Evolutionary conservation across 2,888 invertebrate genomes (phyloP), one percentile per base, ranked within the genome.

Genomic region (Dioctria linearis): DNA sequence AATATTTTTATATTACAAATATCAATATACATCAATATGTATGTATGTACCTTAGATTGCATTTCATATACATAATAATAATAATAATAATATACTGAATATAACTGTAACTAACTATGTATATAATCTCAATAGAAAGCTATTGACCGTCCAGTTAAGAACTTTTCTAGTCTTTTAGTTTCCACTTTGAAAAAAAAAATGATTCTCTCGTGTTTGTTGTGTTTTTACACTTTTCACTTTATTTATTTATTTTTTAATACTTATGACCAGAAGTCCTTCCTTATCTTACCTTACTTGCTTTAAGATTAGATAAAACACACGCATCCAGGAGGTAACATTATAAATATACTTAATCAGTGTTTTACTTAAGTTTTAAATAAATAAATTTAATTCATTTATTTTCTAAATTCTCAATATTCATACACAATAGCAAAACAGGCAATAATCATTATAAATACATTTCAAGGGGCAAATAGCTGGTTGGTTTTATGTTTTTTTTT

Each of bases 81-180:
- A 25, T 25, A 25, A 25, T 25, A 25, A 25, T 75, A 75, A 75
- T 75, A 61, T 75, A 75, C 46, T 57, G 75, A 75, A 59, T 25
- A 25, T 59, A 75, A 75, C 75, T 75, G 75, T 75, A 75, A 75
- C 75, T 59, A 61, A 75, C 75, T 59, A 61, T n/a, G n/a, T n/a
- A n/a, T 75, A 59, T 75, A 75, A 75, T 61, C 57, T 59, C 59
- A 75, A 75, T 75, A 75, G 61, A 75, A 75, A 75, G 75, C 75
- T 75, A 75, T 75, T 61, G 75, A 75, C 43, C 75, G 46, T 75
- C 59, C 71, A 71, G 37, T 71, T 54, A 57, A 71, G 49, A 71
- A 51, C 71, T 71, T 71, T 9, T 54, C 54, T 54, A 71, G 71
- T 71, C 71, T 71, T 71, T 71, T 51, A 39, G 49, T 71, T 71